Conservation (phyloP, 2,113 vertebrate species). For the Chinchilla lanigera region DNA sequence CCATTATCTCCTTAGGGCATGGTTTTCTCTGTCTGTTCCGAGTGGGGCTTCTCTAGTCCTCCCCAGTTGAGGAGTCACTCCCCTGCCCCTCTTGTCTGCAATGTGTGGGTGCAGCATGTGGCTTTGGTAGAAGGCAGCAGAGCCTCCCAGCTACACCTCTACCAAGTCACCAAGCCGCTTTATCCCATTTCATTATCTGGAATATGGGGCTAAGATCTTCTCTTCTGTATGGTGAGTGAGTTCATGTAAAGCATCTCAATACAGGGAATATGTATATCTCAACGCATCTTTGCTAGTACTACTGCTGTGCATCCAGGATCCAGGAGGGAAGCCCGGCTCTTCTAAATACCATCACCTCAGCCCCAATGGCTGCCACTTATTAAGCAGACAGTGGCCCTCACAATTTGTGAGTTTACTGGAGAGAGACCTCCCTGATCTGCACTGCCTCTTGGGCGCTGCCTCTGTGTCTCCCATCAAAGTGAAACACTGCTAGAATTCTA, state of each 20-base stretch:
- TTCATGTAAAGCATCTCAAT: background rate
- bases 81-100: background rate
- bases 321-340: background rate
- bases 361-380: background rate
- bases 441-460: background rate
- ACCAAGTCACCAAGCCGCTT: background rate
- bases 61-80: background rate
- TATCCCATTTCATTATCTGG: background rate
- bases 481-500: background rate
- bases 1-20: background rate
- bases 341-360: rapidly evolving
- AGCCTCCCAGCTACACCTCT: background rate
- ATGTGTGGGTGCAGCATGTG: background rate
- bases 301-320: background rate
- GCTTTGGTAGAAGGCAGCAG: background rate
- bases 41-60: background rate
- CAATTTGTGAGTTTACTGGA: background rate
- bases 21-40: background rate
- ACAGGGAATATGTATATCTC: too few species aligned
- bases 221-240: background rate
- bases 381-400: background rate
- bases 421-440: background rate
- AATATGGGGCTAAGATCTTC: background rate
- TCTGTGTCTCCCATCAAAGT: background rate
- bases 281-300: rapidly evolving